Base-by-base conservation (phyloP, 2,888 invertebrate species). In the Neuroscelio doddi region DNA sequence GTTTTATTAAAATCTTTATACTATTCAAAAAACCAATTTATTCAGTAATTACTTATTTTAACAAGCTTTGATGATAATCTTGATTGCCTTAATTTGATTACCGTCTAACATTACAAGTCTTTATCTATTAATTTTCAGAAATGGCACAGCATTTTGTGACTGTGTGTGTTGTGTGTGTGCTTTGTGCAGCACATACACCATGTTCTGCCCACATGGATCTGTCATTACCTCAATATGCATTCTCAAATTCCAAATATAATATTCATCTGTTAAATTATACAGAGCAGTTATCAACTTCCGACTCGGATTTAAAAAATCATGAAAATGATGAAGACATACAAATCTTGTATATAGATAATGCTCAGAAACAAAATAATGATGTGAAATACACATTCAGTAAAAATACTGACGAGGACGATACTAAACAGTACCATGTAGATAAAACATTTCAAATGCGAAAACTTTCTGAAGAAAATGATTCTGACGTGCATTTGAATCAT, bases 101-200 rank as follows among this genome's bases (percentile, higher is more conserved):
- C n/a, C n/a, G n/a, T n/a, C n/a, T n/a, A n/a, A n/a, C n/a, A n/a
- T n/a, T n/a, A n/a, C n/a, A n/a, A n/a, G n/a, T n/a, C n/a, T n/a
- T n/a, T n/a, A n/a, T n/a, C n/a, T n/a, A 57, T 38, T n/a, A n/a
- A 15, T 26, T 53, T 47, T 8, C 65, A 66, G 66, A 66, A 12
- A 80, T 82, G 90, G 88, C 88, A 68, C 87, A 90, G 73, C 89
- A 90, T 77, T 86, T 94, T 57, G 90, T 93, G 73, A 91, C 92
- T 9, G 93, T 93, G n/a, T 93, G 93, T 80, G 91, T 94, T 85
- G 91, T 94, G 74, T 94, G 94, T 78, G 87, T 94, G 42, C 85
- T 94, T 0, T 93, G 93, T 77, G 92, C 93, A 1, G 90, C 93
- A 8, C 93, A 93, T 77, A 86, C 89, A 29, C 91, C 91, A 0